Evolutionary conservation across 2,888 invertebrate genomes (phyloP), one percentile per base, ranked within the genome.

Genomic region (Plebejus melissa): DNA sequence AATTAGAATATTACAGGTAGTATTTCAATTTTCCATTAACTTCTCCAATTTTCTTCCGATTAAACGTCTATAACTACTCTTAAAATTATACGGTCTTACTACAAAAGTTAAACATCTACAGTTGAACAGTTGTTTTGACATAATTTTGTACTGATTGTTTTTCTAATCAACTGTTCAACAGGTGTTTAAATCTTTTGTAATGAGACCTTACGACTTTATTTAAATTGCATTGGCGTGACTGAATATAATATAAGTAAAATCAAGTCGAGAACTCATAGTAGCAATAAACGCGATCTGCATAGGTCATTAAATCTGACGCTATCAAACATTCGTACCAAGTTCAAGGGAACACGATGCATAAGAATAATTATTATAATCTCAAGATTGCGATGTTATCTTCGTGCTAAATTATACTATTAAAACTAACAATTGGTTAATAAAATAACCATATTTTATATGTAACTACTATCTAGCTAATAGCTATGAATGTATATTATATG

Each of bases 331-430:
- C 74, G 80, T 78, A 77, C 78, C 80, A 83, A 83, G 85, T 84
- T 85, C 84, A 85, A 84, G 83, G 82, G 79, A 81, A 80, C 70
- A 74, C 57, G 75, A 75, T 70, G 76, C 32, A 71, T 74, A 77
- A 74, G 74, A 70, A 76, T 70, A 70, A 76, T 70, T 70, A 54
- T 41, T 69, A 72, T 65, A 5, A 65, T 77, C 74, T 57, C 57
- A 16, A 50, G 46, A 58, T 78, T 75, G 58, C 60, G 72, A 54
- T 69, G 75, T 32, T 58, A 69, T 76, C 70, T 71, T 69, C 11
- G n/a, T 57, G 54, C 46, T 57, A 60, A 74, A 22, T 22, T 22
- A 22, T 22, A 22, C 22, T 54, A 54, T 54, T 16, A 3, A 54
- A 54, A 4, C 54, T 54, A 54, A 54, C 54, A 4, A 54, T 46